Evolutionary conservation across 1,140 invertebrate species (phyloP).

Genomic region (Trachymyrmex cornetzi): DNA sequence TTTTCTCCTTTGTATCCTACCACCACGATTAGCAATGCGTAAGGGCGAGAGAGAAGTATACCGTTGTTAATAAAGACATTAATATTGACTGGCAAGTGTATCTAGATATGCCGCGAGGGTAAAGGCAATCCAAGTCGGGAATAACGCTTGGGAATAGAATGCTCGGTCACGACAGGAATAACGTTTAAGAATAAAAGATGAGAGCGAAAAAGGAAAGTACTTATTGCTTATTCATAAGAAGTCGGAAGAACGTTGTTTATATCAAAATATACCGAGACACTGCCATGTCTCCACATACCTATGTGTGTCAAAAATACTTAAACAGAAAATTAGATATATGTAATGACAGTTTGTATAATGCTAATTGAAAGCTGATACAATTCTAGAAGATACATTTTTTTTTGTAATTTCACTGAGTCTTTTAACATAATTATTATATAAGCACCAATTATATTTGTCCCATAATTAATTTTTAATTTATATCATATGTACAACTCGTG

Average conservation of each 20-base stretch:
- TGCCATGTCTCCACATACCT: not conserved
- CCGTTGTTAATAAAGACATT: conserved; percentile 85
- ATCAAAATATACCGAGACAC: conserved; percentile 11
- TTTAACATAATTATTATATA: conserved; percentile 17
- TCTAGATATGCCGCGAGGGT: conserved; percentile 80
- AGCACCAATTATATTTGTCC: not conserved
- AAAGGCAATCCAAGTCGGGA: conserved; percentile 78
- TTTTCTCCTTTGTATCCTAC: conserved; percentile 20
- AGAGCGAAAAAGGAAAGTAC: conserved; percentile 74
- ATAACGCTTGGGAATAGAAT: conserved; percentile 85
- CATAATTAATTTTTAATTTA: not conserved
- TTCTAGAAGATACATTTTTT: not conserved
- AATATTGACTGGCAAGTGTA: conserved; percentile 83
- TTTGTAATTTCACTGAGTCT: not conserved
- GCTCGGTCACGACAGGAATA: conserved; percentile 83
- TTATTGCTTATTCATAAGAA: conserved; percentile 78
- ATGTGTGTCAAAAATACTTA: conserved; percentile 43
- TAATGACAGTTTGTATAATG: not conserved
- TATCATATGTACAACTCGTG: not conserved
- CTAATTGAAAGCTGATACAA: not conserved
- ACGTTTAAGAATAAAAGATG: conserved; percentile 78
- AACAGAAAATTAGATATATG: conserved; percentile 48
- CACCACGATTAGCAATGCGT: conserved; percentile 13
- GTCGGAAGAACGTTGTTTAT: conserved; percentile 66
- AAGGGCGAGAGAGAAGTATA: conserved; percentile 47